Base-by-base conservation (phyloP, 1,140 invertebrate genomes). In the Tyrophagus putrescentiae region DNA sequence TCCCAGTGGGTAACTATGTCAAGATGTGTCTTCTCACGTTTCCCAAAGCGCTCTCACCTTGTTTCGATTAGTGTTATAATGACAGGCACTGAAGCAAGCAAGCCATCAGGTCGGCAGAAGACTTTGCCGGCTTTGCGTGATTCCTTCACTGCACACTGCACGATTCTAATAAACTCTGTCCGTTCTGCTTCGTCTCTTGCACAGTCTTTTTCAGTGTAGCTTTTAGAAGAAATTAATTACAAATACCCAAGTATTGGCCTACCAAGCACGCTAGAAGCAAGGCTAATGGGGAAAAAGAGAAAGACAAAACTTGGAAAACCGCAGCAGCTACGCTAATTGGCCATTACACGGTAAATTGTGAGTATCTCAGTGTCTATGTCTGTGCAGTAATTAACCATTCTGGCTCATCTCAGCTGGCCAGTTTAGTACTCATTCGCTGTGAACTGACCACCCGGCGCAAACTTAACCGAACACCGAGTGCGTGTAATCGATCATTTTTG, bases 11-110 rank as follows among this genome's bases (percentile, higher is more conserved):
- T 48, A 7, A 48, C 45, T 18, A 21, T 48, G 45, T 48, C 45
- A 48, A 48, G 45, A 48, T 48, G 45, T 48, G 18, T 48, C 45
- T 48, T 48, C 45, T 48, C 45, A 48, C 45, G 45, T 48, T 48
- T 48, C 45, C n/a, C 23, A 48, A 48, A 21, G 21, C 36, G 13
- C 45, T 48, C 45, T 6, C 45, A 48, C 45, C 45, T 48, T 48
- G 45, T 48, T 48, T 48, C 45, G 45, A 48, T 48, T 48, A 48
- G 45, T 48, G 45, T 48, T 29, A 18, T 48, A 48, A 48, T 48
- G 45, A 48, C 45, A 48, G 45, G 21, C 45, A 48, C 13, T 48
- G 45, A n/a, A n/a, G n/a, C n/a, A n/a, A n/a, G n/a, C n/a, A n/a
- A n/a, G n/a, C n/a, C n/a, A n/a, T n/a, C n/a, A 13, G 45, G 45